Evolutionary conservation across 2,888 invertebrate genomes (phyloP).

Genomic region (Drosophila niveifrons): DNA sequence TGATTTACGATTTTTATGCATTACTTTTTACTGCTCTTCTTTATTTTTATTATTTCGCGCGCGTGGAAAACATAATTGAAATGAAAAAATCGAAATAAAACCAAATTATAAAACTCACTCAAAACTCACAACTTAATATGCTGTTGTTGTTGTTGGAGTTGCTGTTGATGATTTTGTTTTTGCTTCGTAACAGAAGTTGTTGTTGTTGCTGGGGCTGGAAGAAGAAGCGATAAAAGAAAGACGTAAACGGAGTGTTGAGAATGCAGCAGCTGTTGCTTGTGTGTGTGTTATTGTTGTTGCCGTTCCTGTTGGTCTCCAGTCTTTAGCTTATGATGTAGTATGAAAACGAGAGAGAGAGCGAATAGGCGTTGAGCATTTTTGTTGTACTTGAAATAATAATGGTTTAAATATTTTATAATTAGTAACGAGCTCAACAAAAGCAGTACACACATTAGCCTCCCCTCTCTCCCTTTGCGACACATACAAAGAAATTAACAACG

Average conservation of each 20-base stretch:
- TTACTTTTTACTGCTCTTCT: conserved; percentile 23
- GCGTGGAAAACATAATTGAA: conserved; percentile 39
- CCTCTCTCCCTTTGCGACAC: background rate
- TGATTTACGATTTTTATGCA: conserved; percentile 45
- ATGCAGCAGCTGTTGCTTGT: conserved; percentile 64
- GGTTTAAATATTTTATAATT: conserved; percentile 21
- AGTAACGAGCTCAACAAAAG: conserved; percentile 6
- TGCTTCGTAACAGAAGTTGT: conserved; percentile 2
- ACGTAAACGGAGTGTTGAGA: conserved; percentile 37
- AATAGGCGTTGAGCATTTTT: conserved; percentile 9
- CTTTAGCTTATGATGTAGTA: conserved; percentile 8
- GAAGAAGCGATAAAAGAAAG: conserved; percentile 30
- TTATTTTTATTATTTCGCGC: conserved; percentile 28
- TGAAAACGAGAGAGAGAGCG: conserved; percentile 20
- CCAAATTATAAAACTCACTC: conserved; percentile 16
- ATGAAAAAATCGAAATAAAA: conserved; percentile 28
- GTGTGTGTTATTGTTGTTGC: conserved; percentile 23
- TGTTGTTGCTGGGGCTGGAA: conserved; percentile 34
- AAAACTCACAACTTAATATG: conserved; percentile 40
- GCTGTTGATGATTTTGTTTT: conserved; percentile 5
- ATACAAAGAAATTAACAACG: background rate
- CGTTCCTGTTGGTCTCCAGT: conserved; percentile 31
- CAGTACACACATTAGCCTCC: conserved; percentile 6
- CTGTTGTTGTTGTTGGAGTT: background rate
- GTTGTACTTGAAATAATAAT: background rate